These are phyloP conservation scores for Acanthococcus lagerstroemiae DNA, from an alignment of 2,888 invertebrate species.

Conservation along the genomic window DNA sequence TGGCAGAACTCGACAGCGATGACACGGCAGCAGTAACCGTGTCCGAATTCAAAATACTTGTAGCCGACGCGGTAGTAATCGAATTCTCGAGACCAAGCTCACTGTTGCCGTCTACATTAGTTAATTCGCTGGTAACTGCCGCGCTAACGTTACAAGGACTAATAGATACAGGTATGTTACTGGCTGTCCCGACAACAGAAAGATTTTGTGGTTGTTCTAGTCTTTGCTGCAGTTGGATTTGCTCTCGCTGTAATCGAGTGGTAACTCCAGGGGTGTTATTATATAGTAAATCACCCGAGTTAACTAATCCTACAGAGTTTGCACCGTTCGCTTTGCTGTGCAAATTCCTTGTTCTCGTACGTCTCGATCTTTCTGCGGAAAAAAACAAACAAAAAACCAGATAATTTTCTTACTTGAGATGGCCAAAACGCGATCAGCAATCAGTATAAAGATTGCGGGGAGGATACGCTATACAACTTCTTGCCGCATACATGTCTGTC, in stretches of 20 bases:
- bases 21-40: background rate
- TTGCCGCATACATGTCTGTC: too few relatives aligned
- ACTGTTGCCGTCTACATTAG: conserved; percentile 36
- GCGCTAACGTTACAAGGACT: conserved; percentile 32
- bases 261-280: conserved; percentile 64
- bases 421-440: background rate
- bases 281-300: conserved; percentile 35
- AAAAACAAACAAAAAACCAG: too few relatives aligned
- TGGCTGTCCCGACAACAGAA: conserved; percentile 39
- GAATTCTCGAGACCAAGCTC: conserved; percentile 35
- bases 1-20: background rate
- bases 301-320: conserved; percentile 31
- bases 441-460: background rate
- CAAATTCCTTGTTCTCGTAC: conserved; percentile 60
- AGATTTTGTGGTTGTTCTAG: conserved; percentile 37
- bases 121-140: conserved; percentile 31
- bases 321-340: conserved; percentile 48
- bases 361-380: conserved; percentile 41
- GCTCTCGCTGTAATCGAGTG: conserved; percentile 61
- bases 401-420: too few relatives aligned
- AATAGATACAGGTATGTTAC: conserved; percentile 35
- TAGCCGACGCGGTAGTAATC: conserved; percentile 36
- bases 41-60: conserved; percentile 3
- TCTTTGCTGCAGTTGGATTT: conserved; percentile 36
- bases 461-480: too few relatives aligned